Conservation (phyloP, 1,140 invertebrate genomes). For the Chironomus tepperi region DNA sequence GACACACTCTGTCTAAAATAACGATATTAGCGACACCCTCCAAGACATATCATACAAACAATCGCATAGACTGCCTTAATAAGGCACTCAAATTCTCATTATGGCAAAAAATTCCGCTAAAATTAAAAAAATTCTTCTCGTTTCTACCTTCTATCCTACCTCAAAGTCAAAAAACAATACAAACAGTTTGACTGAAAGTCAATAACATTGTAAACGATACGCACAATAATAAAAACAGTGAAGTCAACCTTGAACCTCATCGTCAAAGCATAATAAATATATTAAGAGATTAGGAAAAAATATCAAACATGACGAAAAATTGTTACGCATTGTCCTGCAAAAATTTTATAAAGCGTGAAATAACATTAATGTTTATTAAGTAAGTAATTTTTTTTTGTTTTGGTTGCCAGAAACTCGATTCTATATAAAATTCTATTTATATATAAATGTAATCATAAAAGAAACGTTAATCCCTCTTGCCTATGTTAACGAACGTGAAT, state of each 20-base stretch:
- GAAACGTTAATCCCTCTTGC: neutral
- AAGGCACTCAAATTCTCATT: no score
- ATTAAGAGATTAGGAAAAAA: neutral
- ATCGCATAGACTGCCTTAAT: no score
- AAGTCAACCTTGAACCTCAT: neutral
- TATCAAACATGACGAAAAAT: neutral
- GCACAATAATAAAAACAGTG: no score
- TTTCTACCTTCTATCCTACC: neutral
- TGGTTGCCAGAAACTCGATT: neutral
- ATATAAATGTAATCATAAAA: neutral
- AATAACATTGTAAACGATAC: no score
- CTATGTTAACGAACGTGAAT: neutral
- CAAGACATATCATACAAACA: no score
- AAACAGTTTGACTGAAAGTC: no score
- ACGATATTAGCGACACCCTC: no score
- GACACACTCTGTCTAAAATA: no score
- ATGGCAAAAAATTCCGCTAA: no score
- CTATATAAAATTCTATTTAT: neutral
- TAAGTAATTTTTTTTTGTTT: constrained; percentile 4
- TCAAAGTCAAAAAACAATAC: neutral
- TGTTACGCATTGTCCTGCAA: neutral
- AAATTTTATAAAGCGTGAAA: neutral
- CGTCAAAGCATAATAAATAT: neutral
- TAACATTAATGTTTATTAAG: neutral
- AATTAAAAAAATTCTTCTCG: no score